Base-by-base conservation (phyloP, 2,113 vertebrate species). In the Acrocephalus kingi region DNA sequence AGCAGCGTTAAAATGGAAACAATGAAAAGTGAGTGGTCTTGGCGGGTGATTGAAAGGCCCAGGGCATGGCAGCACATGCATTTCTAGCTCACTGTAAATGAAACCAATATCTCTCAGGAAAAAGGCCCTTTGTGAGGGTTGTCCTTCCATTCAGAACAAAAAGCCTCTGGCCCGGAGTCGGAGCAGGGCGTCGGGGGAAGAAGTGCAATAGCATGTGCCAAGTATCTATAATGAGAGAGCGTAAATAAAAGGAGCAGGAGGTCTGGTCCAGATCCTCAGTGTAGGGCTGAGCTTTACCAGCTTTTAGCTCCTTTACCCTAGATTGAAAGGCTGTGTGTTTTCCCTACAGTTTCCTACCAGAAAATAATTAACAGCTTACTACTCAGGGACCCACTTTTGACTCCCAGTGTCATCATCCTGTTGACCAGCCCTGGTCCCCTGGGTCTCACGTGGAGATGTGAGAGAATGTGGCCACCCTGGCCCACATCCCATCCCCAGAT, bases 21-120 rank as follows among this genome's bases (percentile, higher is more conserved):
- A 96, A 96, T 93, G 90, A 89, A 41, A 90, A 93, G 80, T 71
- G 88, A 96, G 73, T 46, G 76, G 86, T 96, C 93, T 90, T 11
- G 2, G 84, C 10, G 0, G 63, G 86, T 95, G 94, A 96, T 92
- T 89, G 95, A 96, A 90, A 90, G 62, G 66, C 76, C 62, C 90
- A 81, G 86, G 93, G 92, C 90, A 45, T 66, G 84, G 94, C 77
- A 92, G 66, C 93, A 84, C 92, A 62, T 68, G 69, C 86, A 43
- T 92, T 90, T 73, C 73, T 82, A 89, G 55, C 80, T 84, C 58
- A 35, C 69, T 87, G 90, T 89, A 93, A 97, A 87, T 93, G 76
- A 96, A 95, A 93, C 90, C 76, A 75, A 2, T 86, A 92, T 82
- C 89, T 93, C 81, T 61, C 71, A 54, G 72, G 85, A 89, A 87